phyloP scores from a whole-genome alignment of 2,113 vertebrate species.

The Alces alces region DNA sequence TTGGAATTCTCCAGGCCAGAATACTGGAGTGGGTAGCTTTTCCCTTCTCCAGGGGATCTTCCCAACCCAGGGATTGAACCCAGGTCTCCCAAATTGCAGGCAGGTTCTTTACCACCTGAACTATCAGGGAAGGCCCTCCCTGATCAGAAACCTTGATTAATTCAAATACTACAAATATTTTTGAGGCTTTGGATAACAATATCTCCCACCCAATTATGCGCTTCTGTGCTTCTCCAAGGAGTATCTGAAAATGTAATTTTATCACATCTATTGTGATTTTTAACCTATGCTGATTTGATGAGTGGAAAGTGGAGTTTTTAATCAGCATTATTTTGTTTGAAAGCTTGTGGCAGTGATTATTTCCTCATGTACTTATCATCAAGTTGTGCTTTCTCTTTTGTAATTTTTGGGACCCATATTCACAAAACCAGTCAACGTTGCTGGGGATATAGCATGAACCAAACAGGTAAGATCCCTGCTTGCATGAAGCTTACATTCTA shows the following conservation, averaged over 20 bases:
- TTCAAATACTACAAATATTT: not conserved
- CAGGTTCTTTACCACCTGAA: not conserved
- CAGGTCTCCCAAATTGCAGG: not conserved
- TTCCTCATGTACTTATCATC: not conserved
- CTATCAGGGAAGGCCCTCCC: not conserved
- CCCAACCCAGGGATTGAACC: not conserved
- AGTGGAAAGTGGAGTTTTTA: not conserved
- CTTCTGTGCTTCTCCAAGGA: not conserved
- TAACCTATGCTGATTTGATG: not conserved
- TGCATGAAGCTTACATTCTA: not conserved
- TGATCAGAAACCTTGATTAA: not conserved
- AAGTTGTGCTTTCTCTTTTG: not conserved
- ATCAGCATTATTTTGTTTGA: not conserved
- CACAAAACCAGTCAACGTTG: not conserved
- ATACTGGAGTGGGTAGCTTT: not conserved
- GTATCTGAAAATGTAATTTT: not conserved
- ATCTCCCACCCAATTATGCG: too few relatives aligned
- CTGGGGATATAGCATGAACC: not conserved
- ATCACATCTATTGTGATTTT: not conserved
- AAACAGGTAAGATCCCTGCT: not conserved
- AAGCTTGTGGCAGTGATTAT: not conserved
- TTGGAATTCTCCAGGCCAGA: not conserved
- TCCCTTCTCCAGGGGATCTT: not conserved
- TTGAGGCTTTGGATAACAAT: not conserved
- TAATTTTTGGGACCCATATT: not conserved